Base-by-base conservation (phyloP, 2,113 vertebrate genomes). In the Oncorhynchus keta region DNA sequence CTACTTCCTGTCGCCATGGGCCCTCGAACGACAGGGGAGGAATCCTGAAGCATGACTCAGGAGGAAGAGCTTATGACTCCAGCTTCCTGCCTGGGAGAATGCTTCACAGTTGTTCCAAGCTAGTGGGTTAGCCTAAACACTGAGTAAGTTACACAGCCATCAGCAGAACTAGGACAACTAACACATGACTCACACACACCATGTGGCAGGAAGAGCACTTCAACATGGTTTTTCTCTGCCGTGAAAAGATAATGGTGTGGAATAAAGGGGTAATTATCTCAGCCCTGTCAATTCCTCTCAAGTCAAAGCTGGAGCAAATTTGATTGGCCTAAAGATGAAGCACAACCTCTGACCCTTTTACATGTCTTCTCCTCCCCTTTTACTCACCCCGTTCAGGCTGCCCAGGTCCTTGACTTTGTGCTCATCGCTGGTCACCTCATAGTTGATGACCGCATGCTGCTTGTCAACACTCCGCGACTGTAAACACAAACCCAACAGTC, bases 401-500 rank as follows among this genome's bases (percentile, higher is more conserved):
- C 97, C 97, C 87, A 99, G 93, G 87, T 99, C 98, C 85, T 99
- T 99, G 71, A 99, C 97, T 81, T 97, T 93, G 89, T 99, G 98
- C 69, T 98, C 95, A 78, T 99, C 97, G 0, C 90, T 87, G 78
- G 94, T 92, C 7, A 93, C 75, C 81, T 99, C 97, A 14, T 98
- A 99, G 93, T 99, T 99, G 88, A 99, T 95, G 68, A 99, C 97
- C 22, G 97, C 98, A 22, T 99, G 98, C 73, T 99, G 98, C 79
- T 99, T 99, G 85, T 99, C 97, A 89, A 99, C 97, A 26, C 98
- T 99, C 74, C 97, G 96, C 70, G 97, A 99, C 97, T 99, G 83
- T 68, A 94, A 79, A 86, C 28, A 84, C 59, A 85, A 76, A 77
- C 30, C 85, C 22, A 78, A n/a, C 49, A 16, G 48, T 55, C n/a